These are phyloP conservation scores for Anguilla anguilla DNA, from an alignment of 2,797 vertebrate genomes.

Conservation along the genomic window DNA sequence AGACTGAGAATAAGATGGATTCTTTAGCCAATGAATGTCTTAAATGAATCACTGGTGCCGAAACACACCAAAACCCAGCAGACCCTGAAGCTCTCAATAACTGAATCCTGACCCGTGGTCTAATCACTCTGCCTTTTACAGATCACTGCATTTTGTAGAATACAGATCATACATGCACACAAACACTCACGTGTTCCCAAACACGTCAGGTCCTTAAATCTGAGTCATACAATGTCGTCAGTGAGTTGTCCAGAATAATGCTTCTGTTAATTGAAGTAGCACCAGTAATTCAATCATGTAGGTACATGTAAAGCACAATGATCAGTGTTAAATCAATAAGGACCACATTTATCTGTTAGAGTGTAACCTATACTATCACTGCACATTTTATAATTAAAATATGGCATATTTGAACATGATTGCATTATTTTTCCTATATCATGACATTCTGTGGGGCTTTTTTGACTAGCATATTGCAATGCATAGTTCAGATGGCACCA, in stretches of 20 bases:
- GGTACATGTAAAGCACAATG: background rate
- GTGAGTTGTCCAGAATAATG: background rate
- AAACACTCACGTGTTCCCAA: background rate
- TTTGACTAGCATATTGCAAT: background rate
- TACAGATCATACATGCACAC: background rate
- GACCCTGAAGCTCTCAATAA: background rate
- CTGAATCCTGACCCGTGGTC: background rate
- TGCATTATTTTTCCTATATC: background rate
- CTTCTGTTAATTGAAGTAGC: background rate
- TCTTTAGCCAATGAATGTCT: background rate
- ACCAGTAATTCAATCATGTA: background rate
- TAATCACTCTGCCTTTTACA: background rate
- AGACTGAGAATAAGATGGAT: background rate
- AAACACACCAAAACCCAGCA: background rate
- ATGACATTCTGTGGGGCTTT: background rate
- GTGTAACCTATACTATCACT: too few relatives aligned
- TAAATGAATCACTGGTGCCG: background rate
- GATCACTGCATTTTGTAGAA: background rate
- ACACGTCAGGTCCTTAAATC: background rate
- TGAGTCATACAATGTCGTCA: background rate
- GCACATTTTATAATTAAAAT: too few relatives aligned
- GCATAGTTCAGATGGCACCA: background rate
- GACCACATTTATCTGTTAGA: background rate
- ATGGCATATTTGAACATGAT: background rate
- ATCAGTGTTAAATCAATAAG: too few relatives aligned